Evolutionary conservation across 37 sponge, comb jelly and placozoan genomes (phyloP), one percentile per base, ranked within the genome.

Genomic region (Axinella damicornis): DNA sequence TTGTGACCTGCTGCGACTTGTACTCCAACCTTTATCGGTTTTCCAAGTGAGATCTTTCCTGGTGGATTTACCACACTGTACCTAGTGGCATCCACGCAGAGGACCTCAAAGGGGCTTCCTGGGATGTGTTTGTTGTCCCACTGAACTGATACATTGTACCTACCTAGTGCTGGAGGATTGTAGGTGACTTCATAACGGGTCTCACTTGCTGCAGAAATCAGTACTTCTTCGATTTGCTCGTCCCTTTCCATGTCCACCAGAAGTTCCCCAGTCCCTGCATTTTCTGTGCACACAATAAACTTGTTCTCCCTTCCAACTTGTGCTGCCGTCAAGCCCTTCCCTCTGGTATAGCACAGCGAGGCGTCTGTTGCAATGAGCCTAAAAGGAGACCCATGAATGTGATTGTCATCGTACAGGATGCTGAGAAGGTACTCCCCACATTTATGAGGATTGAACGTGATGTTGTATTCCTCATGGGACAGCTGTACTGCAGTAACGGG

Each of bases 81-180:
- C 0, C 73, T n/a, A 25, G 54, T 25, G 9, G 84, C 75, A 37
- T 75, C 35, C 14, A 37, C 39, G 39, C 71, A 80, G 32, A 55
- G 57, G 16, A 92, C 73, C 30, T 41, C 70, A 64, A 95, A 95
- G 2, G 96, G 96, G 53, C 86, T 84, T 2, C 93, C 93, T 2
- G 97, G 92, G 22, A 97, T 80, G 38, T 94, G 86, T 2, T 80
- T 63, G 2, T 83, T 87, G 38, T 87, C 82, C 97, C 97, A 97
- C 39, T 74, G 60, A 30, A 94, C 84, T 0, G 83, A 68, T 69
- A 94, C 89, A 25, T 74, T 73, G 73, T 94, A 97, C 25, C 74
- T 83, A 9, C 95, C 97, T 4, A 82, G 72, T 17, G 78, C 24
- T 36, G 53, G 59, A 11, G 95, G 82, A 40, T 76, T 53, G 69